Percentiles rank a stretch among this genome's conserved stretches.
Evolutionary conservation across 2,888 invertebrate genomes (phyloP).

Genomic region (Temnothorax rugatulus): DNA sequence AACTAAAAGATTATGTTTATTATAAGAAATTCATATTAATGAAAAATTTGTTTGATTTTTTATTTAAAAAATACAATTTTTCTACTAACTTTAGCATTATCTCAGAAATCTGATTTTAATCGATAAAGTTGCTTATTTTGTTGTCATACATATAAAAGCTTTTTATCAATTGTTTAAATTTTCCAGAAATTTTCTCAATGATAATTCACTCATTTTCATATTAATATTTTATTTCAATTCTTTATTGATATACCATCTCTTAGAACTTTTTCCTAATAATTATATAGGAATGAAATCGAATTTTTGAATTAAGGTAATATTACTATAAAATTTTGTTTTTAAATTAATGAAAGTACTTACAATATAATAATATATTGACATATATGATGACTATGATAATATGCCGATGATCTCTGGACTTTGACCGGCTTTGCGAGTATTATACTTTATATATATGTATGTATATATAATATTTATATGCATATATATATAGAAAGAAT

Average conservation of each 20-base stretch:
- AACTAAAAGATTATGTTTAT: neutral
- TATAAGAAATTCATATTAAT: neutral
- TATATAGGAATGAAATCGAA: neutral
- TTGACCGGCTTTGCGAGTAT: conserved; percentile 54
- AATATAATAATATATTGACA: neutral
- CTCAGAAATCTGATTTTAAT: neutral
- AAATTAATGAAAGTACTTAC: neutral
- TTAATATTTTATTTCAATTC: neutral
- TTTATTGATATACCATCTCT: neutral
- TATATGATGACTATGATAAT: neutral
- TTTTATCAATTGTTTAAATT: neutral
- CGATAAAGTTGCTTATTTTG: neutral
- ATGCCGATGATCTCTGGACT: conserved; percentile 56
- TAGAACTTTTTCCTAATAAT: neutral
- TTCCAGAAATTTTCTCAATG: neutral
- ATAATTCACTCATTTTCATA: neutral
- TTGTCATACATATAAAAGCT: neutral
- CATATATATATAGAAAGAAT: conserved; percentile 1
- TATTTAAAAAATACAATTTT: neutral
- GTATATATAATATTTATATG: neutral
- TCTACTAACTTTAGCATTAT: neutral
- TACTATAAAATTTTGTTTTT: neutral
- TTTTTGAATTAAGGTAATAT: neutral
- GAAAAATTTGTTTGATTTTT: neutral
- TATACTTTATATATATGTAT: conserved; percentile 6